Percentiles rank a stretch among this genome's conserved stretches.
These are phyloP conservation scores for Misgurnus anguillicaudatus DNA, from an alignment of 2,113 vertebrate species.

Conservation along the genomic window DNA sequence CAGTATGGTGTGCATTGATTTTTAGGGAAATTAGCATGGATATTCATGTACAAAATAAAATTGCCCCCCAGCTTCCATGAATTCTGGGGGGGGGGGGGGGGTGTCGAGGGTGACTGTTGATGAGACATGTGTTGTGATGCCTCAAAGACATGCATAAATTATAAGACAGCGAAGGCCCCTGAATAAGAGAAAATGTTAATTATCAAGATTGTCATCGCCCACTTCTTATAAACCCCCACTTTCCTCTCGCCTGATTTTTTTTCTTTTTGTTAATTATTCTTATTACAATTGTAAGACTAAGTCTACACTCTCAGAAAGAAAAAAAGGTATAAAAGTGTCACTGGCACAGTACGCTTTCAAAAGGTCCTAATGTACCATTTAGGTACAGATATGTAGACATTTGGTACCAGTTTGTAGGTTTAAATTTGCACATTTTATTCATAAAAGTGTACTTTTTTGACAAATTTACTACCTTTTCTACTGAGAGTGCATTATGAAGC, in stretches of 20 bases:
- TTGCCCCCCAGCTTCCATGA: conserved; percentile 9
- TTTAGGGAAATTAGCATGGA: conserved; percentile 1
- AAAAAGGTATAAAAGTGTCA: too few relatives aligned
- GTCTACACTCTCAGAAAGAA: conserved; percentile 46
- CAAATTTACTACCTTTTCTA: too few relatives aligned
- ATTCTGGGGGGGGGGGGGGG: conserved; percentile 58
- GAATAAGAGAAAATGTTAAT: conserved; percentile 91
- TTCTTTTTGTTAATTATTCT: conserved; percentile 95
- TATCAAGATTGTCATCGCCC: conserved; percentile 91
- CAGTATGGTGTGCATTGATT: conserved; percentile 22
- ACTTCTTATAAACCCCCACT: conserved; percentile 74
- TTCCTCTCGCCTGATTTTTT: conserved; percentile 82
- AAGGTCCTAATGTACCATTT: too few relatives aligned
- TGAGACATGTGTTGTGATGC: conserved; percentile 77
- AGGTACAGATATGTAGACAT: too few relatives aligned
- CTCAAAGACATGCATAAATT: conserved; percentile 92
- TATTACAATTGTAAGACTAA: conserved; percentile 85
- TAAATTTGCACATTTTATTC: too few relatives aligned
- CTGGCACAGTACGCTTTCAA: too few relatives aligned
- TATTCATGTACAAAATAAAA: conserved; percentile 5
- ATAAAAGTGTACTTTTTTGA: too few relatives aligned
- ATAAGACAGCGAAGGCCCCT: conserved; percentile 85
- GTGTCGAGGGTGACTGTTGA: conserved; percentile 61
- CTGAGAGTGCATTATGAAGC: conserved; percentile 69
- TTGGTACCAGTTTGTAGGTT: too few relatives aligned